Conservation (phyloP, 1,140 invertebrate genomes). For the Drosophila orena region DNA sequence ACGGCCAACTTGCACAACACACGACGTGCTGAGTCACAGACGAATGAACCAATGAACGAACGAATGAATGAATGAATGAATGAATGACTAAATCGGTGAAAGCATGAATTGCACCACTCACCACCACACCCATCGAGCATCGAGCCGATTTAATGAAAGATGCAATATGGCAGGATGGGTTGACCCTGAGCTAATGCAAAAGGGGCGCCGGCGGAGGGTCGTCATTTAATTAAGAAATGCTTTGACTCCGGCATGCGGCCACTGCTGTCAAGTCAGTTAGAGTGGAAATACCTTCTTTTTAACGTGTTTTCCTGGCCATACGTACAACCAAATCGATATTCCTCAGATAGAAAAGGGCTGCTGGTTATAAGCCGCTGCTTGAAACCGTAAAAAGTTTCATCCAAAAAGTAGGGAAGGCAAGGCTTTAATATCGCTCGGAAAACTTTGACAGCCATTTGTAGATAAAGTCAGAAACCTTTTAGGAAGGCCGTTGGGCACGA, state of each 20-base stretch:
- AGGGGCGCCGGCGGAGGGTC: constrained; percentile 9
- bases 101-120: constrained; percentile 20
- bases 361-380: constrained; percentile 33
- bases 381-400: constrained; percentile 44
- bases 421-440: constrained; percentile 17
- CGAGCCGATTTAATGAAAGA: constrained; percentile 35
- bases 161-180: constrained; percentile 46
- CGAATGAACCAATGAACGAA: constrained; percentile 16
- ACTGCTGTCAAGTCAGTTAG: constrained; percentile 11
- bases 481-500: constrained; percentile 30
- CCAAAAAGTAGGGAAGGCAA: constrained; percentile 2
- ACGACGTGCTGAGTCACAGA: constrained; percentile 17
- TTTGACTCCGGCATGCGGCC: constrained; percentile 31
- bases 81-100: not conserved
- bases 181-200: constrained; percentile 48
- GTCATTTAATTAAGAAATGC: constrained; percentile 71
- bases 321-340: constrained; percentile 16
- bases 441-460: constrained; percentile 53
- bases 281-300: constrained; percentile 24
- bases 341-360: not conserved
- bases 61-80: not conserved
- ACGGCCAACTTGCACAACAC: constrained; percentile 34
- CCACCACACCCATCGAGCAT: not conserved
- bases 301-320: not conserved
- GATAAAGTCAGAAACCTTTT: constrained; percentile 46